A percentile compares a stretch with the other conserved stretches of the same genome.
These are phyloP conservation scores for Xiphorhynchus erythropygius DNA, from an alignment of 2,797 vertebrate species.

Conservation along the genomic window DNA sequence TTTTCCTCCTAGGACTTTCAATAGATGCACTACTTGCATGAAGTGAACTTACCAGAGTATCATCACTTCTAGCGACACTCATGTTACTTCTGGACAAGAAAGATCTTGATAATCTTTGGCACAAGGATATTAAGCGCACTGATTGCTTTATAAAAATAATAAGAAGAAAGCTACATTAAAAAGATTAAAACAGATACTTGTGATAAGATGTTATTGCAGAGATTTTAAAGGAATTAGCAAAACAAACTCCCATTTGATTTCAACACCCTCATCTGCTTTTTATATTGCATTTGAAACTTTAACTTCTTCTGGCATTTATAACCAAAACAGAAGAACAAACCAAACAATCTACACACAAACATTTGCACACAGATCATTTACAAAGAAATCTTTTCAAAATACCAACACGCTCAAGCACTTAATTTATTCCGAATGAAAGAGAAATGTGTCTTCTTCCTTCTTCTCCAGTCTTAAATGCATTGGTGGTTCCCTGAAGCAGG, in stretches of 20 bases:
- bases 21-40: not conserved
- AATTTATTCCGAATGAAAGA: not conserved
- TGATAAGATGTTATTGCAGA: not conserved
- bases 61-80: slow-evolving; percentile 94
- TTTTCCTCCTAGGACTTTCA: not conserved
- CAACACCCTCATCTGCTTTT: not conserved
- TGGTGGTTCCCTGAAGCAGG: not conserved
- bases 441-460: not conserved
- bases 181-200: not conserved
- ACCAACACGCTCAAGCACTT: not conserved
- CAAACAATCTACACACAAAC: not conserved
- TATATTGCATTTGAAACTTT: not conserved
- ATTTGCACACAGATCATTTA: not conserved
- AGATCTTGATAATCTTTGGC: slow-evolving; percentile 97
- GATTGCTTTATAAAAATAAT: slow-evolving; percentile 87
- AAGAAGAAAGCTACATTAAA: slow-evolving; percentile 36
- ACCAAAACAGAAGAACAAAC: not conserved
- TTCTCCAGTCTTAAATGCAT: not conserved
- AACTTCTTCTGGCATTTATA: not conserved
- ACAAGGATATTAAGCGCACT: slow-evolving; percentile 96
- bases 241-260: not conserved
- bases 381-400: not conserved
- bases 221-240: not conserved
- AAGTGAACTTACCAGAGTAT: slow-evolving; percentile 90
- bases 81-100: slow-evolving; percentile 99